Percentiles rank a stretch among this genome's conserved stretches.
Evolutionary conservation across 2,113 vertebrate species (phyloP).

Genomic region (Falcunculus frontatus): DNA sequence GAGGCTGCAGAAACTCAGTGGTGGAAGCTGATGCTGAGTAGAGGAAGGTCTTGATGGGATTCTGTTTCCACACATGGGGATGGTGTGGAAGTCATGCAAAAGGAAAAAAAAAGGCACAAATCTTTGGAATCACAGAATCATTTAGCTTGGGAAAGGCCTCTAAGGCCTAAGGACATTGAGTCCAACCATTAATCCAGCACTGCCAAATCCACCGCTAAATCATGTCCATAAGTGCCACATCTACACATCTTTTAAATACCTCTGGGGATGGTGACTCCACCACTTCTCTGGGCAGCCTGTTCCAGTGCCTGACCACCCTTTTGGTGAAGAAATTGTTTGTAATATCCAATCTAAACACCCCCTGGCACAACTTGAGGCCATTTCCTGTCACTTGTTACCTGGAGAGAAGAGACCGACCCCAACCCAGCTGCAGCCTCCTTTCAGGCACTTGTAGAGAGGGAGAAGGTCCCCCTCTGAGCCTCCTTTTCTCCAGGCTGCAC

Average conservation of each 20-base stretch:
- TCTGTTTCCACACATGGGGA: neutral
- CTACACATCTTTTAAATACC: neutral
- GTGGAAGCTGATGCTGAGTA: neutral
- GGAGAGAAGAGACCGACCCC: neutral
- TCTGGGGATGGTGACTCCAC: neutral
- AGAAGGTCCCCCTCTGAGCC: neutral
- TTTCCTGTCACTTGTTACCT: neutral
- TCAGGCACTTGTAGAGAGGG: accelerated
- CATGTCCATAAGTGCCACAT: neutral
- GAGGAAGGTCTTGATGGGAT: neutral
- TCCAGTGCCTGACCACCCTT: neutral
- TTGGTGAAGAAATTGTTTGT: accelerated
- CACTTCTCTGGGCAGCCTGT: neutral
- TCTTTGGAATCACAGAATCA: neutral
- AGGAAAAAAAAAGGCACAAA: too few relatives aligned
- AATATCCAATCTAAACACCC: neutral
- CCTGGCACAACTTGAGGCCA: neutral
- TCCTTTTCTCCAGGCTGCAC: neutral
- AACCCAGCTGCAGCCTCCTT: neutral
- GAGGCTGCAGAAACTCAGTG: neutral
- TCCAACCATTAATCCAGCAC: neutral
- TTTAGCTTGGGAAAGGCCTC: neutral
- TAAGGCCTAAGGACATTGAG: neutral
- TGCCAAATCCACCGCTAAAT: neutral
- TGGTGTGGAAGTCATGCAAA: neutral